Conservation (phyloP, 2,888 invertebrate genomes). For the Uloborus plumipes region DNA sequence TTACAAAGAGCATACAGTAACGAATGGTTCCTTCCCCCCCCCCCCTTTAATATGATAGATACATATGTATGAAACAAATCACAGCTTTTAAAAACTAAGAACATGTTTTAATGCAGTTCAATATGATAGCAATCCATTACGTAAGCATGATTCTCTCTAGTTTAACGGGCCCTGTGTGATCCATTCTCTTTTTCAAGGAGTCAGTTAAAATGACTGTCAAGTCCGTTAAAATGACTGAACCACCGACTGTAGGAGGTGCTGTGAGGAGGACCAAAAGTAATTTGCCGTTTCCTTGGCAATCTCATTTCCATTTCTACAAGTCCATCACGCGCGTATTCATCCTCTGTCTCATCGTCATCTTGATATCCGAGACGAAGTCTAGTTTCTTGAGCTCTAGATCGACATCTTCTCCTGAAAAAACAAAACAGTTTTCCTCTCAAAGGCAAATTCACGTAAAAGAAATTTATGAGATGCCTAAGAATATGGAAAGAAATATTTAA, state of each 20-base stretch:
- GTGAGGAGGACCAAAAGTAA: constrained; percentile 49
- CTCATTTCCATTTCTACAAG: constrained; percentile 38
- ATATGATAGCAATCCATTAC: too few species aligned
- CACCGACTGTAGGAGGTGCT: constrained; percentile 59
- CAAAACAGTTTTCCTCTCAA: too few species aligned
- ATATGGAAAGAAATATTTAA: too few species aligned
- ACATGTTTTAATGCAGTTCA: too few species aligned
- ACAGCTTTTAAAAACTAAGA: too few species aligned
- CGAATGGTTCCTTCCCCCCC: too few species aligned
- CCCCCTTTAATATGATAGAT: too few species aligned
- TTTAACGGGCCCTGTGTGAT: neutral
- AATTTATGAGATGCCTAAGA: too few species aligned
- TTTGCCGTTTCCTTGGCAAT: constrained; percentile 51
- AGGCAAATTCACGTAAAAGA: too few species aligned
- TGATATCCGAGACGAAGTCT: constrained; percentile 42
- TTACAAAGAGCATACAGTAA: too few species aligned
- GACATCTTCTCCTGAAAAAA: constrained; percentile 31
- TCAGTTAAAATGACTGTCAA: constrained; percentile 37
- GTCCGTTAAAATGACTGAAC: constrained; percentile 48
- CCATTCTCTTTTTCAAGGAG: neutral
- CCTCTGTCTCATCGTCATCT: constrained; percentile 39
- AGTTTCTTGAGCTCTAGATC: constrained; percentile 39
- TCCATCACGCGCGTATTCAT: constrained; percentile 27
- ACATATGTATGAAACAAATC: too few species aligned
- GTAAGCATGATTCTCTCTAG: neutral